phyloP scores from a whole-genome alignment of 1,140 invertebrate genomes.

The Drosophila chauvacae region DNA sequence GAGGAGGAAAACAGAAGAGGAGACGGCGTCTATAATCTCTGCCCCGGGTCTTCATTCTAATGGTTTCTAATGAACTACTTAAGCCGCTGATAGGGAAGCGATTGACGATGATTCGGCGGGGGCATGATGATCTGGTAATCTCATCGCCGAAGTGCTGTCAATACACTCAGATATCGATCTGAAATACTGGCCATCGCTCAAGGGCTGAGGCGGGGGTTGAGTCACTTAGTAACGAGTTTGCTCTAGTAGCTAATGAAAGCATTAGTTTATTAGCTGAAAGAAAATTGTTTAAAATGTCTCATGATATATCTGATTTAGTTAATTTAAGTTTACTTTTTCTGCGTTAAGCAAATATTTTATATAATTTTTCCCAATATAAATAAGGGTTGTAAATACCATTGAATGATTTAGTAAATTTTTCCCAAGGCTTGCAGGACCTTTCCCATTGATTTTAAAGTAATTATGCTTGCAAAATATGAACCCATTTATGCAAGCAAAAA shows the following conservation, averaged over 20 bases:
- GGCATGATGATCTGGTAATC: constrained; percentile 48
- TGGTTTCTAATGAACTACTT: constrained; percentile 72
- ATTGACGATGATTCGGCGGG: constrained; percentile 48
- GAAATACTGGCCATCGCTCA: constrained; percentile 1
- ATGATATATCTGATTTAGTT: not conserved
- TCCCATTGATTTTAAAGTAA: constrained; percentile 13
- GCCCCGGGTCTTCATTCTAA: constrained; percentile 44
- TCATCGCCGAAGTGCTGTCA: constrained; percentile 40
- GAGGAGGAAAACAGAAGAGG: not conserved
- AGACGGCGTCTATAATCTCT: constrained; percentile 33
- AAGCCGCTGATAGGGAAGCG: constrained; percentile 52
- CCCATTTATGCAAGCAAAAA: constrained; percentile 4
- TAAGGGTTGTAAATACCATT: not conserved
- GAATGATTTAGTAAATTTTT: not conserved
- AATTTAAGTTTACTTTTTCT: not conserved
- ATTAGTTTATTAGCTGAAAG: not conserved
- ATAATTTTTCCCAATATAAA: not conserved
- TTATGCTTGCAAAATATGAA: not conserved
- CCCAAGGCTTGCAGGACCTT: not conserved
- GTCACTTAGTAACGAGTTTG: not conserved
- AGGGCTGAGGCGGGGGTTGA: not conserved
- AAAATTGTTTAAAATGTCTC: not conserved
- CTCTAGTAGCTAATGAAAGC: constrained; percentile 18
- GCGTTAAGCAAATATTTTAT: not conserved
- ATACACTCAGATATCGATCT: constrained; percentile 22